phyloP scores from a whole-genome alignment of 2,113 vertebrate genomes.

The Cervus canadensis region DNA sequence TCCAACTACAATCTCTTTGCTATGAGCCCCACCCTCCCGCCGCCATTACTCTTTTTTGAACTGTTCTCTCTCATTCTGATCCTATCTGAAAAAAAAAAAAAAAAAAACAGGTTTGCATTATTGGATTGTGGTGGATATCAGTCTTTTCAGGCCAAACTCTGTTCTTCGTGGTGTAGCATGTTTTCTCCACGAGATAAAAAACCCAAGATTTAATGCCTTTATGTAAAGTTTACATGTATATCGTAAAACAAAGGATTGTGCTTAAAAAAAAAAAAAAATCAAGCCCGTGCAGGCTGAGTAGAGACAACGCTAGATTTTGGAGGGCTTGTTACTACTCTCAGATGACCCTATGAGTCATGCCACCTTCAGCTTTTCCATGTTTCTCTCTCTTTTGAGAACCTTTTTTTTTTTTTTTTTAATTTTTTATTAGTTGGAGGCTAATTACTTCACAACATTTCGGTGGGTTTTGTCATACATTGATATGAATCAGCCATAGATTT shows the following conservation, averaged over 20 bases:
- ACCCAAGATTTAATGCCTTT: background rate
- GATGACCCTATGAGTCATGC: rapidly evolving
- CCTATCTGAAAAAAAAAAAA: background rate
- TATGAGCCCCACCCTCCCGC: background rate
- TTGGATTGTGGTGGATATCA: background rate
- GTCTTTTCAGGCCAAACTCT: background rate
- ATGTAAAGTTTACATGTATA: background rate
- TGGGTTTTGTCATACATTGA: too few species aligned
- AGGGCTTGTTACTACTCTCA: rapidly evolving
- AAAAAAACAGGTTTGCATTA: background rate
- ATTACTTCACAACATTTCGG: too few species aligned
- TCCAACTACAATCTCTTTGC: background rate
- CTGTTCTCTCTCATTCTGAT: background rate
- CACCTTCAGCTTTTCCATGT: background rate
- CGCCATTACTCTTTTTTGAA: background rate
- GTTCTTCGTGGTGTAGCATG: background rate
- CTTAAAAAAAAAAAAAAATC: background rate
- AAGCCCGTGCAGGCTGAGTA: background rate
- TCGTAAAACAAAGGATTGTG: background rate
- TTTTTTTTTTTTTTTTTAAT: background rate
- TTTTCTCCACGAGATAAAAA: background rate
- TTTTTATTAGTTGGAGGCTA: too few species aligned
- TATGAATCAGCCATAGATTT: too few species aligned
- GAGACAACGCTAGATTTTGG: background rate
- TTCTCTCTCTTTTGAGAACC: background rate